Evolutionary conservation across 2,888 invertebrate genomes (phyloP).

Genomic region (Hirtodrosophila histrioides): DNA sequence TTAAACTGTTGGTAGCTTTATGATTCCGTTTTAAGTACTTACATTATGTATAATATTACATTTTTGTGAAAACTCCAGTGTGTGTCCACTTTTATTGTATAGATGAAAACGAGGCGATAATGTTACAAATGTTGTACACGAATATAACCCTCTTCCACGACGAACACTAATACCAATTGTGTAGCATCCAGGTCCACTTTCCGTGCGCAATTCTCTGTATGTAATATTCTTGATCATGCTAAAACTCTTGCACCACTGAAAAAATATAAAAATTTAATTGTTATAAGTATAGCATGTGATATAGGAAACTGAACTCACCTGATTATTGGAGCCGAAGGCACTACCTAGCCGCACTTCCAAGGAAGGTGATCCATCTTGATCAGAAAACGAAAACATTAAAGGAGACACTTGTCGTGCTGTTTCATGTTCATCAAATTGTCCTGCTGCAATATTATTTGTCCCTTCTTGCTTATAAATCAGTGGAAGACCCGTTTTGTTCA

Average conservation of each 20-base stretch:
- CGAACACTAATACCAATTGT: constrained; percentile 95
- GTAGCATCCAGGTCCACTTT: constrained; percentile 84
- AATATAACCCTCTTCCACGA: constrained; percentile 94
- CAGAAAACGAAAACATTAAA: constrained; percentile 96
- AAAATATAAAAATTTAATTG: constrained; percentile 5
- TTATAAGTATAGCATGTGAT: background rate
- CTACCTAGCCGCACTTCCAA: constrained; percentile 91
- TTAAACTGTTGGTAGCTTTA: too few relatives aligned
- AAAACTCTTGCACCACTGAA: constrained; percentile 94
- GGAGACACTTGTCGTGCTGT: constrained; percentile 96
- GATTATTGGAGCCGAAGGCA: constrained; percentile 86
- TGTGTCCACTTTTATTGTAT: constrained; percentile 92
- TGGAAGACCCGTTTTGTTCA: constrained; percentile 98
- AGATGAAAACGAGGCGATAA: constrained; percentile 96
- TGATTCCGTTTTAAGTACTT: constrained; percentile 74
- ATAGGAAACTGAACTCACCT: constrained; percentile 80
- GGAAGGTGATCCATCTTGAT: constrained; percentile 93
- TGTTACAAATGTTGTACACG: constrained; percentile 95
- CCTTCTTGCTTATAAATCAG: constrained; percentile 97
- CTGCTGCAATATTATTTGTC: constrained; percentile 90
- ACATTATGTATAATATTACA: constrained; percentile 91
- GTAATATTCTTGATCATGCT: constrained; percentile 92
- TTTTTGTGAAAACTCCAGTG: constrained; percentile 94
- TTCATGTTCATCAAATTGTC: constrained; percentile 98
- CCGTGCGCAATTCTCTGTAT: constrained; percentile 87